A percentile compares a stretch with the other conserved stretches of the same genome.
Conservation (phyloP, 2,888 invertebrate species). For the Tanypteryx hageni region DNA sequence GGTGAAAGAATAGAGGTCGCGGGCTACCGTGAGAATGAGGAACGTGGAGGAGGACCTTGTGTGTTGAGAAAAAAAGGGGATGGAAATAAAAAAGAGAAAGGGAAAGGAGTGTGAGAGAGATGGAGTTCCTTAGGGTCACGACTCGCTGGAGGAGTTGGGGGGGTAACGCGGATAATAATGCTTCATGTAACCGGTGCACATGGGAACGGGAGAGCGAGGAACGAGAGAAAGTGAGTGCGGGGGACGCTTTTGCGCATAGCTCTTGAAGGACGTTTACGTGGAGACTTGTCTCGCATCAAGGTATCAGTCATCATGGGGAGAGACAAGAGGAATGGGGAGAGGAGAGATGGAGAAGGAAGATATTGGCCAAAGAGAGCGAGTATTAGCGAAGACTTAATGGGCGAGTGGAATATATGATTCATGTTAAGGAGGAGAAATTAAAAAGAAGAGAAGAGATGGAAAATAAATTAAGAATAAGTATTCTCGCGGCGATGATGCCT, state of each 20-base stretch:
- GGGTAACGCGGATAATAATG: background rate
- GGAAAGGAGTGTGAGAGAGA: background rate
- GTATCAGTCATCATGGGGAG: background rate
- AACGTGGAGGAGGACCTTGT: background rate
- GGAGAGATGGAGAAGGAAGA: background rate
- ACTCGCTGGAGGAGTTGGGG: background rate
- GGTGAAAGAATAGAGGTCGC: too few species aligned
- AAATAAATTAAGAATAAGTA: background rate
- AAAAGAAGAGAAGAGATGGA: background rate
- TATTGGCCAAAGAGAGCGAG: background rate
- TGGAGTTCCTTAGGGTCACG: background rate
- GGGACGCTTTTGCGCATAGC: background rate
- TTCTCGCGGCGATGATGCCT: background rate
- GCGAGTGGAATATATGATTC: background rate
- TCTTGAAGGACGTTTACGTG: conserved; percentile 23
- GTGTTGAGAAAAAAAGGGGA: background rate
- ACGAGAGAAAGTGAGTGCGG: background rate
- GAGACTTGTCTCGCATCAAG: conserved; percentile 23
- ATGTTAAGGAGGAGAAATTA: too few species aligned
- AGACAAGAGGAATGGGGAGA: background rate
- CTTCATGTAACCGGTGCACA: background rate
- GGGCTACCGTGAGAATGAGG: too few species aligned
- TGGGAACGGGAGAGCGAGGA: background rate
- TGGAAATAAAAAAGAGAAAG: background rate
- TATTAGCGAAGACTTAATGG: background rate